Evolutionary conservation across 2,113 vertebrate genomes (phyloP).

Genomic region (Mesitornis unicolor): DNA sequence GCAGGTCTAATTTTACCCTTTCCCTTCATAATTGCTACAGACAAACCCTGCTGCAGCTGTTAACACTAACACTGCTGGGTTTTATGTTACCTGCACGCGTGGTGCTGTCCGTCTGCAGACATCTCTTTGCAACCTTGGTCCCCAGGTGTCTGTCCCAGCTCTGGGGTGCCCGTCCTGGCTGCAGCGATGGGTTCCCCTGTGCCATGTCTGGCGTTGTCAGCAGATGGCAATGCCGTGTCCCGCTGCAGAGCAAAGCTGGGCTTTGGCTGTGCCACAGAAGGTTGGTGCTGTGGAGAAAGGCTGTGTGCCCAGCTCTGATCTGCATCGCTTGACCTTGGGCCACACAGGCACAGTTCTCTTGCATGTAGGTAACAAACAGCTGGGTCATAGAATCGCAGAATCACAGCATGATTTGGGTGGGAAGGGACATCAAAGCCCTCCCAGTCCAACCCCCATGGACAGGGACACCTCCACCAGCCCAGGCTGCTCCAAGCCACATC

Average conservation of each 20-base stretch:
- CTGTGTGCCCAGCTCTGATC: background rate
- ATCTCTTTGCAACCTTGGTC: fast-evolving
- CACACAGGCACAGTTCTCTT: background rate
- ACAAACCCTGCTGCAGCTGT: background rate
- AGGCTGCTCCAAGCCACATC: too few relatives aligned
- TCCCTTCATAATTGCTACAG: background rate
- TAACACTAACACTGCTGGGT: background rate
- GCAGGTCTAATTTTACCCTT: background rate
- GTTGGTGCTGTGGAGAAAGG: fast-evolving
- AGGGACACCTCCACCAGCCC: too few relatives aligned
- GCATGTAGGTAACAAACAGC: background rate
- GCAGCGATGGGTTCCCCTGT: background rate
- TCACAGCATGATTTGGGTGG: too few relatives aligned
- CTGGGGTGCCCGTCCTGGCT: background rate
- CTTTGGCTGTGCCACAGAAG: background rate
- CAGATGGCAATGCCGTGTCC: slow-evolving; percentile 18
- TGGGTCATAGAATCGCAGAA: too few relatives aligned
- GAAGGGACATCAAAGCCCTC: too few relatives aligned
- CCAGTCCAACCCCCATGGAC: too few relatives aligned
- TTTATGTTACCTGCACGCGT: background rate
- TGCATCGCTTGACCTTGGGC: fast-evolving
- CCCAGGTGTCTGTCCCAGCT: background rate
- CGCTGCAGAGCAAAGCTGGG: background rate
- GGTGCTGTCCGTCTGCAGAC: background rate
- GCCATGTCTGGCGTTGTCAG: background rate